Percentiles rank a stretch among this genome's conserved stretches.
Evolutionary conservation across 2,888 invertebrate genomes (phyloP).

Genomic region (Drosophila maculinotata): DNA sequence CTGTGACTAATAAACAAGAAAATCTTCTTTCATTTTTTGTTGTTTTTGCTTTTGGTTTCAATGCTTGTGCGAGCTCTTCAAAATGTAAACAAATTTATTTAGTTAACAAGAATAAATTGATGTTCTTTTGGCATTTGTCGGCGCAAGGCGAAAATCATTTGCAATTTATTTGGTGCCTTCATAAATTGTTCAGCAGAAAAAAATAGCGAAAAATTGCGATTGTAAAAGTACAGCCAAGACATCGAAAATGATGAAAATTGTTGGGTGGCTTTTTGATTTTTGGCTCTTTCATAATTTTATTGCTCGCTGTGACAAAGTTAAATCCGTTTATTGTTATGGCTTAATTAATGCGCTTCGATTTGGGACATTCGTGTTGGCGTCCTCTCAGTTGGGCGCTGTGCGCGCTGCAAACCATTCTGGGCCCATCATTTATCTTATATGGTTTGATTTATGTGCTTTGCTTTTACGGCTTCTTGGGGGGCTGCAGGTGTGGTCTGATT

Average conservation of each 20-base stretch:
- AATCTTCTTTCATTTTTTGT: slow-evolving; percentile 3
- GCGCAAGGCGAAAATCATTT: slow-evolving; percentile 35
- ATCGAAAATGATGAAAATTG: slow-evolving; percentile 13
- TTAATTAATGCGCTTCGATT: slow-evolving; percentile 65
- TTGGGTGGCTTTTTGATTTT: slow-evolving; percentile 5
- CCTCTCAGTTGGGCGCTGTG: background rate
- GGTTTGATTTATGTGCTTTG: slow-evolving; percentile 41
- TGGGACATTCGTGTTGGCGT: slow-evolving; percentile 37
- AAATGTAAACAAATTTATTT: slow-evolving; percentile 59
- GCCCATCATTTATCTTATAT: slow-evolving; percentile 43
- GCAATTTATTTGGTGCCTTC: slow-evolving; percentile 19
- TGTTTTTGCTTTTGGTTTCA: slow-evolving; percentile 6
- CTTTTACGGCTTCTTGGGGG: slow-evolving; percentile 20
- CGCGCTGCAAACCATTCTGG: slow-evolving; percentile 19
- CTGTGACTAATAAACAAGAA: slow-evolving; percentile 45
- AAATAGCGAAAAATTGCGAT: background rate
- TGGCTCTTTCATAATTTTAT: slow-evolving; percentile 8
- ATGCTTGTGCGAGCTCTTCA: slow-evolving; percentile 37
- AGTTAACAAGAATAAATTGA: slow-evolving; percentile 50
- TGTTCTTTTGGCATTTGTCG: slow-evolving; percentile 40
- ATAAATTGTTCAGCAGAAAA: slow-evolving; percentile 13
- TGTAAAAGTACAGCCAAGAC: background rate
- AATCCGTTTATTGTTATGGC: slow-evolving; percentile 59
- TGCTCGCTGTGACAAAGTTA: slow-evolving; percentile 39
- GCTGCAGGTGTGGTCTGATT: slow-evolving; percentile 21